phyloP scores from a whole-genome alignment of 2,888 invertebrate species.

The Polyploca ridens region DNA sequence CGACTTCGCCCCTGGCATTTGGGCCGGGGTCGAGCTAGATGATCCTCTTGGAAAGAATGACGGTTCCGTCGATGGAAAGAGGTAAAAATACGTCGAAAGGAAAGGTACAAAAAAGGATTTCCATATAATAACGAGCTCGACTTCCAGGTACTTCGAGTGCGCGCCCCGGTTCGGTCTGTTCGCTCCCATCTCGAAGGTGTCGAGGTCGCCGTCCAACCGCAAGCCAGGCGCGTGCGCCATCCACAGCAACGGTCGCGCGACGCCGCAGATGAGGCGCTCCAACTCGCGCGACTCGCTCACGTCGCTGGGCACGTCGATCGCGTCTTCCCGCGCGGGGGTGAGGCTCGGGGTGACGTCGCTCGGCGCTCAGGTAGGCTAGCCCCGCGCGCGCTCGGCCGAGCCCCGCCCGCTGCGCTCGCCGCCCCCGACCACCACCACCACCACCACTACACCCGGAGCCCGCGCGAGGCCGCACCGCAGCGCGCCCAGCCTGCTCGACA shows the following conservation, averaged over 20 bases:
- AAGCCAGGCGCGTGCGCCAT: constrained; percentile 86
- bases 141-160: constrained; percentile 96
- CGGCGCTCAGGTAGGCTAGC: constrained; percentile 87
- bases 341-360: constrained; percentile 90
- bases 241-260: constrained; percentile 86
- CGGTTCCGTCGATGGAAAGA: constrained; percentile 95
- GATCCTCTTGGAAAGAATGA: constrained; percentile 98
- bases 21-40: constrained; percentile 98
- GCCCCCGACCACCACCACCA: constrained; percentile 29
- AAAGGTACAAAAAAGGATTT: constrained; percentile 9
- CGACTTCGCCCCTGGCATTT: constrained; percentile 96
- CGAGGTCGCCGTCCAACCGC: constrained; percentile 91
- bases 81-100: constrained; percentile 79
- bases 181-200: constrained; percentile 95
- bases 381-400: constrained; percentile 81
- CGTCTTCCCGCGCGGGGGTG: constrained; percentile 87
- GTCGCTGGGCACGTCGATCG: constrained; percentile 85
- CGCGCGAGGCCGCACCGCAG: constrained; percentile 37
- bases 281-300: constrained; percentile 95
- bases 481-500: constrained; percentile 19
- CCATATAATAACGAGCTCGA: constrained; percentile 21
- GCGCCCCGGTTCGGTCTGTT: constrained; percentile 96
- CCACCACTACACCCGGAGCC: not conserved
- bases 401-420: constrained; percentile 59
- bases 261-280: constrained; percentile 84